phyloP scores from a whole-genome alignment of 1,140 invertebrate species.

The Lepeophtheirus salmonis region DNA sequence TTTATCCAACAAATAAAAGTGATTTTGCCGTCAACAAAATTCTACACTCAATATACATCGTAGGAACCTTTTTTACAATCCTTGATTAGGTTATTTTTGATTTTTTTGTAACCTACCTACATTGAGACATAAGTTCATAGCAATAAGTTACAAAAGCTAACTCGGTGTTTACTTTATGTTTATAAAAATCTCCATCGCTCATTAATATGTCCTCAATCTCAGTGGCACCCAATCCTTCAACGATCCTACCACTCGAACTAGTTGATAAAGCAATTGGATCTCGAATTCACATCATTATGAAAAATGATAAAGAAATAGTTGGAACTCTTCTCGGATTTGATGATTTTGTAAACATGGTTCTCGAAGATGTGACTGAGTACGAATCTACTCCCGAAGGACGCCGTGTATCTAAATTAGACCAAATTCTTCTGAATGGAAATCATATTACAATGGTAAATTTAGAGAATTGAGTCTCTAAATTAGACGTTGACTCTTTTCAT shows the following conservation, averaged over 20 bases:
- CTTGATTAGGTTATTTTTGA: too few relatives aligned
- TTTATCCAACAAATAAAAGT: too few relatives aligned
- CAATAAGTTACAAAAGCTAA: too few relatives aligned
- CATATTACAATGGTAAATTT: conserved; percentile 94
- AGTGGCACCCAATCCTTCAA: conserved; percentile 41
- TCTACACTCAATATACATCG: too few relatives aligned
- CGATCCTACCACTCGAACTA: conserved; percentile 59
- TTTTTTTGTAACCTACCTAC: too few relatives aligned
- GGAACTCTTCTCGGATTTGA: conserved; percentile 94
- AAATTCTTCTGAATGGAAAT: conserved; percentile 97
- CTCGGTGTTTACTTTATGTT: too few relatives aligned
- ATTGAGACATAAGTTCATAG: too few relatives aligned
- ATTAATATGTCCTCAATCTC: background rate
- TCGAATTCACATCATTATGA: conserved; percentile 98
- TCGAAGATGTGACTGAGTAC: conserved; percentile 80
- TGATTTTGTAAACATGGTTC: conserved; percentile 94
- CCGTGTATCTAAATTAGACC: conserved; percentile 86
- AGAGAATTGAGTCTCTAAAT: too few relatives aligned
- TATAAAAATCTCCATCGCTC: too few relatives aligned
- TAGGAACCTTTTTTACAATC: too few relatives aligned
- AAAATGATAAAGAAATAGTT: conserved; percentile 98
- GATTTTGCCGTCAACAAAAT: too few relatives aligned
- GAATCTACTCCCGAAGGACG: conserved; percentile 92
- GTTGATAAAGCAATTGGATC: conserved; percentile 99
- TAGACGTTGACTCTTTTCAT: too few relatives aligned